Conservation (phyloP, 2,113 vertebrate genomes). For the Dromiciops gliroides region DNA sequence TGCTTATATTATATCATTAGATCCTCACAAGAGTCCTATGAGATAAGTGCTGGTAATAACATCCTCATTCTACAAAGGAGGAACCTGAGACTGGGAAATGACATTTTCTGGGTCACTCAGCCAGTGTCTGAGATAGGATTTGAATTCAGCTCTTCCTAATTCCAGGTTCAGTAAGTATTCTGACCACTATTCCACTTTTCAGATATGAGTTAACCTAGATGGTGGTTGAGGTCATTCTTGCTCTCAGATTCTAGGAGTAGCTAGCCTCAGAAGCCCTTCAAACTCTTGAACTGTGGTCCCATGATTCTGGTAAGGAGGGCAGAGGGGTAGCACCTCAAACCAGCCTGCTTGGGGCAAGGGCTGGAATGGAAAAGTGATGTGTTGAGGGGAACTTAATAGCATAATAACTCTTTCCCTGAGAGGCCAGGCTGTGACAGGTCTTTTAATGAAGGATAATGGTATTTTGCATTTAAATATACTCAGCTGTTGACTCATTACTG, state of each 20-base stretch:
- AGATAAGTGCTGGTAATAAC: background rate
- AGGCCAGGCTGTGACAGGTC: slow-evolving; percentile 19
- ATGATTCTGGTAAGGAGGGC: background rate
- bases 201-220: background rate
- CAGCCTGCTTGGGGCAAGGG: background rate
- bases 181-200: background rate
- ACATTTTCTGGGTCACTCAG: background rate
- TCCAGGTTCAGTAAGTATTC: background rate
- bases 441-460: slow-evolving; percentile 61
- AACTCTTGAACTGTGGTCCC: background rate
- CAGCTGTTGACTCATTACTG: slow-evolving; percentile 51
- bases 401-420: background rate
- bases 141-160: background rate
- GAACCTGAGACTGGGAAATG: background rate
- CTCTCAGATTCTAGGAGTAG: background rate
- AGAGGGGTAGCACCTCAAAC: background rate
- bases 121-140: background rate
- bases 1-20: background rate
- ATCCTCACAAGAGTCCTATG: background rate
- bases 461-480: slow-evolving; percentile 60
- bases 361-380: background rate
- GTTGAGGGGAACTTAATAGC: background rate
- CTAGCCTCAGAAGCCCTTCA: background rate
- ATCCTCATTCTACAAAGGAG: background rate
- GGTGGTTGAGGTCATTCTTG: background rate